Conservation (phyloP, 2,797 vertebrate species). For the Falco naumanni region DNA sequence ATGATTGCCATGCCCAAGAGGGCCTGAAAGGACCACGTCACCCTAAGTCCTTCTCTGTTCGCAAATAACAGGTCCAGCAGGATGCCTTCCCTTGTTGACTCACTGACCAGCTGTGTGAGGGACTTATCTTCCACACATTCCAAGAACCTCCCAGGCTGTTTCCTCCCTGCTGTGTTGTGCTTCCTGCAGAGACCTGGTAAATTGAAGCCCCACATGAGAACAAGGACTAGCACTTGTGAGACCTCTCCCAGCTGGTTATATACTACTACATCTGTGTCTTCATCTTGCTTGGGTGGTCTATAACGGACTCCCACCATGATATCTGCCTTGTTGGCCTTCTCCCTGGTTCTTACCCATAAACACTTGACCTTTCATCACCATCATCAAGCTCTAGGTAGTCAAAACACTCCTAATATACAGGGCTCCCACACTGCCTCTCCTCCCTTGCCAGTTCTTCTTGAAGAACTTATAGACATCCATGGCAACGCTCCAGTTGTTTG, state of each 20-base stretch:
- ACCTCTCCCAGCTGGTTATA: not conserved
- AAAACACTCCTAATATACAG: too few species aligned
- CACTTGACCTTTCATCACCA: too few species aligned
- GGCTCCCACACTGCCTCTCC: not conserved
- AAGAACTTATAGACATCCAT: not conserved
- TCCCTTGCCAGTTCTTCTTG: not conserved
- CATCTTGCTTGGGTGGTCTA: not conserved
- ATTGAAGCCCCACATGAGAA: not conserved
- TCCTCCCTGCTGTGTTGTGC: not conserved
- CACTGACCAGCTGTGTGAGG: not conserved
- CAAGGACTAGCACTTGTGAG: accelerated
- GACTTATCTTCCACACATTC: not conserved
- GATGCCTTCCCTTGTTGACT: too few species aligned
- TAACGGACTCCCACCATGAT: too few species aligned
- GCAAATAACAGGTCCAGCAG: too few species aligned
- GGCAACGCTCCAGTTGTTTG: not conserved
- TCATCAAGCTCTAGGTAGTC: too few species aligned
- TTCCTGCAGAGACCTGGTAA: not conserved
- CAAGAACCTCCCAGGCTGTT: not conserved
- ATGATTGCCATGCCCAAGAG: accelerated
- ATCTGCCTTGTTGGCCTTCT: too few species aligned
- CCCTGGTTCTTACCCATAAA: too few species aligned
- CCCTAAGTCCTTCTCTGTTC: too few species aligned
- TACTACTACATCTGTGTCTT: not conserved
- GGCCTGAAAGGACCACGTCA: too few species aligned